Base-by-base conservation (phyloP, 2,113 vertebrate species). In the Nipponia nippon region DNA sequence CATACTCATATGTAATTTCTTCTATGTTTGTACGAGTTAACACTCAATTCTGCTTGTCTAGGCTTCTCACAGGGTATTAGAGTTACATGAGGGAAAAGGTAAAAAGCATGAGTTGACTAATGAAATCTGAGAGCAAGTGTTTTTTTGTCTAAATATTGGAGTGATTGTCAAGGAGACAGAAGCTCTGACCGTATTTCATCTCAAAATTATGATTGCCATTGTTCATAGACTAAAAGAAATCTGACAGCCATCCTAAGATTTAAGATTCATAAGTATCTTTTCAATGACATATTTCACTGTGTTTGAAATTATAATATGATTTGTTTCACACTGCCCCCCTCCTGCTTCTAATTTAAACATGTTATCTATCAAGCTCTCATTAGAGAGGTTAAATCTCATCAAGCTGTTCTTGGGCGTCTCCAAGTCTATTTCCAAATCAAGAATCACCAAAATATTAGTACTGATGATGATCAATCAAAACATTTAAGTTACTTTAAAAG, bases 71-170 rank as follows among this genome's bases (percentile, higher is more conserved):
- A 9, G 20, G 19, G 53, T 69, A 52, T 76, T 82, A 84, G n/a
- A 90, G 47, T 72, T 89, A 87, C 94, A 79, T 52, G 27, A 91
- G 38, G 53, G 87, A 97, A 93, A 95, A 87, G 23, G 52, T 91
- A 96, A 95, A 90, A 87, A 79, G 89, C 40, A 50, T 4, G 20
- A 91, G n/a, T 11, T 87, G 58, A 94, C 73, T 95, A 95, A 95
- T 83, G 87, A 91, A 91, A 94, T 95, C 84, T 89, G 10, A 89
- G 36, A 93, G 36, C 2, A 8, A 6, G 2, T 38, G 11, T 34
- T 87, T 88, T 88, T 97, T 89, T 97, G 95, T 95, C 94, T 97
- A 97, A 96, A 97, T 95, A 96, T 97, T 97, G 84, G 58, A 94
- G 61, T 30, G 55, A 96, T 10, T 95, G 93, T 97, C 94, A 96